Conservation (phyloP, 2,113 vertebrate species). For the Rhynchopsitta pachyrhyncha region DNA sequence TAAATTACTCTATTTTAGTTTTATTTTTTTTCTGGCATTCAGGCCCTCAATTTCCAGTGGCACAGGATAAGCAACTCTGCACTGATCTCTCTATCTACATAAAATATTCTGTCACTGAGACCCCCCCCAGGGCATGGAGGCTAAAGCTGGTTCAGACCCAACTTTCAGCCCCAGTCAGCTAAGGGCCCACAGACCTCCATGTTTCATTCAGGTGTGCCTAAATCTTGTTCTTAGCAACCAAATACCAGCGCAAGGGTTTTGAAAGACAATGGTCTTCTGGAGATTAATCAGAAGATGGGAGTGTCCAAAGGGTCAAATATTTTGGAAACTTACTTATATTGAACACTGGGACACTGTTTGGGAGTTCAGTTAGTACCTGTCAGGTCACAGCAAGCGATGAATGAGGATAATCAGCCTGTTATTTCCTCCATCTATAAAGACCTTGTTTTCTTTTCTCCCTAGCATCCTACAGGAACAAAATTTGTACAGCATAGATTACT, state of each 20-base stretch:
- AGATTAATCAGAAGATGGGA: background rate
- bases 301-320: background rate
- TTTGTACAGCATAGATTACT: background rate
- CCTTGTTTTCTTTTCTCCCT: background rate
- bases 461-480: background rate
- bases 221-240: background rate
- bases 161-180: background rate
- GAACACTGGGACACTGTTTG: background rate
- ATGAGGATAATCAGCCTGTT: background rate
- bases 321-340: background rate
- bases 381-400: background rate
- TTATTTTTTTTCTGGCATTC: background rate
- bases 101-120: background rate
- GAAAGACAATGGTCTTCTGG: fast-evolving
- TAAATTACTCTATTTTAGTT: fast-evolving
- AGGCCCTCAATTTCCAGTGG: background rate
- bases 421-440: background rate
- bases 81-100: background rate
- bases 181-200: background rate
- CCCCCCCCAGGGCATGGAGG: fast-evolving
- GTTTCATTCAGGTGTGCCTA: background rate
- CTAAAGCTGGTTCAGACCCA: background rate
- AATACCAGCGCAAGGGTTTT: background rate
- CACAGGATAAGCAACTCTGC: background rate
- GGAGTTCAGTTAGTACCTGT: background rate